phyloP scores from a whole-genome alignment of 1,140 invertebrate species.

The Zaprionus taronus region DNA sequence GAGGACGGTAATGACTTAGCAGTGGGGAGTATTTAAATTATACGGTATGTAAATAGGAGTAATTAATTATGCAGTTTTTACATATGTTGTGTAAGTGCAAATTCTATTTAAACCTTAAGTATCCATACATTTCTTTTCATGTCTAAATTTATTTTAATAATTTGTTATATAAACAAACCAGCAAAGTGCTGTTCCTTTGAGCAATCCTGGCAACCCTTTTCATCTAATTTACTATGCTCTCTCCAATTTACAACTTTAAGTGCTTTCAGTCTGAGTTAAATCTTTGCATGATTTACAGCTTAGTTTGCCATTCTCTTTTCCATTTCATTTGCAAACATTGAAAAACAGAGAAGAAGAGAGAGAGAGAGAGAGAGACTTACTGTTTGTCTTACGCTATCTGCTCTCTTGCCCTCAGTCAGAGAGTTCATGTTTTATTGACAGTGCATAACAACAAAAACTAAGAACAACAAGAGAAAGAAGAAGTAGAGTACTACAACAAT shows the following conservation, averaged over 20 bases:
- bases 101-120: too few relatives aligned
- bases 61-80: background rate
- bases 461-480: conserved; percentile 23
- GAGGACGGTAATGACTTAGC: background rate
- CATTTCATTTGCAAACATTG: background rate
- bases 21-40: background rate
- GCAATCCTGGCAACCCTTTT: background rate
- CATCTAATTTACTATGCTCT: background rate
- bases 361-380: background rate
- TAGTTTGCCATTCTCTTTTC: conserved; percentile 4
- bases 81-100: background rate
- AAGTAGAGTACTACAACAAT: conserved; percentile 11
- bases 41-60: background rate
- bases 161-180: too few relatives aligned
- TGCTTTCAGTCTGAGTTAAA: conserved; percentile 3
- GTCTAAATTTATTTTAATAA: too few relatives aligned
- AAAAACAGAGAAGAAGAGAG: background rate
- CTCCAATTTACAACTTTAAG: background rate
- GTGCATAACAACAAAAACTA: conserved; percentile 54
- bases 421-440: conserved; percentile 16
- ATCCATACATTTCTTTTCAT: too few relatives aligned
- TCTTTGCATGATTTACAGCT: conserved; percentile 9
- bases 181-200: too few relatives aligned
- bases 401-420: background rate
- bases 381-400: conserved; percentile 3